Evolutionary conservation across 2,113 vertebrate genomes (phyloP), one percentile per base, ranked within the genome.

Genomic region (Gopherus evgoodei): DNA sequence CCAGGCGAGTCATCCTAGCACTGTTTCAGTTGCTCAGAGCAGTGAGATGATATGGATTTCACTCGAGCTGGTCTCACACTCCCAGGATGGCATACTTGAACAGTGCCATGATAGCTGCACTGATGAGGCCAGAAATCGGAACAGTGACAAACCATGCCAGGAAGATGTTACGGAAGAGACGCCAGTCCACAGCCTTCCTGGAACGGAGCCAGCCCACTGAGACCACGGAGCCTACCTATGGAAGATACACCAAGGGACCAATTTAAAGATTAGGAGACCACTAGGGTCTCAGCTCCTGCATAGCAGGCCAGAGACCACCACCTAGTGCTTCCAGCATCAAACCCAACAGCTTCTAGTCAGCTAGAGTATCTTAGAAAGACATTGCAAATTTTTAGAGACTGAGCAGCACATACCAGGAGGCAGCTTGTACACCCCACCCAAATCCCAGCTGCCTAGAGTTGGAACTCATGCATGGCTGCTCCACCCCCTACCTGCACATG

Each of bases 131-230:
- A 0, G 99, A 99, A 90, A 99, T 99, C 5, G 99, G 99, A 79
- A 99, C 99, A 0, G 99, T 99, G 62, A 99, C 99, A 2, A 99
- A 99, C 99, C 99, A 99, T 57, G 99, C 99, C 97, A 99, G 98
- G 95, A 99, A 99, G 96, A 99, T 99, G 97, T 99, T 99, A 69
- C 99, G 99, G 97, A 99, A 99, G 72, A 99, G 98, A 52, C 96
- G 98, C 99, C 99, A 99, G 95, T 99, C 99, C 19, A 99, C 99
- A 0, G 99, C 98, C 93, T 99, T 99, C 97, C 98, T 99, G 93
- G 99, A 99, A 78, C 99, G 99, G 87, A 99, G 98, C 99, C 99
- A 99, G 87, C 99, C 99, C 82, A 99, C 99, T 0, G 99, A 99
- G 3, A 99, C 99, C 54, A 99, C 99, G 0, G 99, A 99, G 62